These are phyloP conservation scores for Temnopleurus reevesii DNA, from an alignment of 53 echinoderm and acorn worm species.

Conservation along the genomic window DNA sequence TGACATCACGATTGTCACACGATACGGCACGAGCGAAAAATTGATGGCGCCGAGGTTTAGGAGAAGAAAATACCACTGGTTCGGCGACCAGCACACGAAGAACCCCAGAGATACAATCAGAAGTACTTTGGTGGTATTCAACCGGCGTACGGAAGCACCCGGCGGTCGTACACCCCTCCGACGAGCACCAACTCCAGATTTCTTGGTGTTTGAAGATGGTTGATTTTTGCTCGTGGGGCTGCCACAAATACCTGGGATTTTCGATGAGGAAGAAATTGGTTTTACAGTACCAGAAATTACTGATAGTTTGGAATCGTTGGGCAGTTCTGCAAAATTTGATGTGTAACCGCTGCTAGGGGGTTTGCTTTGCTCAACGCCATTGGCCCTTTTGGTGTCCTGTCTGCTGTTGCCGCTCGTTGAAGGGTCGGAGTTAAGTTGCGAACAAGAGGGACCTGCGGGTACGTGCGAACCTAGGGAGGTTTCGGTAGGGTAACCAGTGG, in stretches of 20 bases:
- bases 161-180: neutral
- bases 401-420: neutral
- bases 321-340: neutral
- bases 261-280: neutral
- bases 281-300: neutral
- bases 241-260: neutral
- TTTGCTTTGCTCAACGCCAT: no score
- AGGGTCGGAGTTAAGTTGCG: neutral
- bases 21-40: constrained; percentile 31
- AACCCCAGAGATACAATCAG: constrained; percentile 11
- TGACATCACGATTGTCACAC: constrained; percentile 26
- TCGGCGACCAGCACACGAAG: constrained; percentile 48
- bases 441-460: neutral
- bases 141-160: constrained; percentile 1
- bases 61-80: constrained; percentile 25
- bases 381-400: no score
- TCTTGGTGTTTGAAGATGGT: neutral
- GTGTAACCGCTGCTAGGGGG: neutral
- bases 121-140: constrained; percentile 41
- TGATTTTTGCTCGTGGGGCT: neutral
- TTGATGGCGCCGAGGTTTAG: constrained; percentile 16
- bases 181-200: neutral
- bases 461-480: neutral
- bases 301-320: neutral
- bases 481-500: neutral